Base-by-base conservation (phyloP, 2,113 vertebrate species). In the Brienomyrus longianalis region DNA sequence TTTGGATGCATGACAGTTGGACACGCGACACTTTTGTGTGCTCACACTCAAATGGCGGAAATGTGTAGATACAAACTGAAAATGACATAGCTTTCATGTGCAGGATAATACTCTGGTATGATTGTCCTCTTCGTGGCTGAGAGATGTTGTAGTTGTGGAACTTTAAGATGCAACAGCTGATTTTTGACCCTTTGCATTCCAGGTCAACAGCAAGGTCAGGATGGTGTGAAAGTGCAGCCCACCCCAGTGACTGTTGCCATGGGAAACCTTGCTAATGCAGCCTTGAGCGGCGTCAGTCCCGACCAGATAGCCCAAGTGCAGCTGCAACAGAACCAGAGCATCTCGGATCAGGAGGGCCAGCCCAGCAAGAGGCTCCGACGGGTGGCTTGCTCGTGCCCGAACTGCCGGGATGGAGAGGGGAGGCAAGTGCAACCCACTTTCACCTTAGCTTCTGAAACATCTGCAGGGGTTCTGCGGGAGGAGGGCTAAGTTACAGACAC, bases 401-500 rank as follows among this genome's bases (percentile, higher is more conserved):
- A 99, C 93, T 99, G 98, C 95, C 97, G 98, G 93, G 98, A 99
- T 90, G 98, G 98, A 93, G 98, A 99, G 94, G 98, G 98, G 94
- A 99, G 98, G 98, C 98, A 96, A 91, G 88, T 84, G 66, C 9
- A 0, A 15, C 13, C 31, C 9, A 21, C 1, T 27, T 39, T 52
- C 52, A 39, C 56, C 31, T 56, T 17, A 13, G 6, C 11, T 66
- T 23, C 50, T 86, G 7, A 83, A 43, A 83, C 15, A 19, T 39
- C 31, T 77, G 70, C 39, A 7, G 43, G 45, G 43, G 11, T 23
- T 83, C 39, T 23, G 35, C 1, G 8, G 21, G 1, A n/a, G 45
- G 5, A 5, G 7, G 80, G 70, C 31, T 19, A 10, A 83, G 39
- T 83, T 83, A 3, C 19, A 45, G 80, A 19, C 80, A 19, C 9